phyloP scores from a whole-genome alignment of 2,113 vertebrate species.

The Asarcornis scutulata region DNA sequence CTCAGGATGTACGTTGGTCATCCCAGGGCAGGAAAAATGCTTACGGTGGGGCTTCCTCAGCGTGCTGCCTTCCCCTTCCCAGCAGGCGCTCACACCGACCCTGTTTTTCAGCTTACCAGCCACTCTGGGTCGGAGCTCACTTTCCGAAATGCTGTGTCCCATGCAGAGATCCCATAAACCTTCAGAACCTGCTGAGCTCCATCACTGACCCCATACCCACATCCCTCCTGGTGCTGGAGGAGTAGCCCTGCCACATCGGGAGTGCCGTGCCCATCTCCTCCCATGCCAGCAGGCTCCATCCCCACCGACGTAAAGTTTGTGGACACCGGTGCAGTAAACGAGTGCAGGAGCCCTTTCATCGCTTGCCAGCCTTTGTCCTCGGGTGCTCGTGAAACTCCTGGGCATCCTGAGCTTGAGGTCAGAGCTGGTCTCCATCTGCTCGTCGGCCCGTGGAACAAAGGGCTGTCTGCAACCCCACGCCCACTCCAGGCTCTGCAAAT shows the following conservation, averaged over 20 bases:
- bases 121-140: background rate
- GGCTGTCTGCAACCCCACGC: background rate
- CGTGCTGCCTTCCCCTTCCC: slow-evolving; percentile 27
- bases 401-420: slow-evolving; percentile 45
- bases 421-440: background rate
- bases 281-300: background rate
- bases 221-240: background rate
- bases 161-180: accelerated
- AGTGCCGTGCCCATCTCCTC: background rate
- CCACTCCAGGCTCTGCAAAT: background rate
- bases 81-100: background rate
- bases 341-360: slow-evolving; percentile 66
- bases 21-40: slow-evolving; percentile 67
- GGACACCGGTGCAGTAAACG: background rate
- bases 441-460: background rate
- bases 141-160: accelerated
- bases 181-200: background rate
- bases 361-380: slow-evolving; percentile 46
- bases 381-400: background rate
- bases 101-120: background rate
- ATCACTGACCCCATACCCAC: no score
- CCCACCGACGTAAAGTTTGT: accelerated
- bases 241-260: background rate
- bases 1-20: slow-evolving; percentile 70
- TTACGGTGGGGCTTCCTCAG: slow-evolving; percentile 58